These are phyloP conservation scores for Laspeyria flexula DNA, from an alignment of 2,888 invertebrate species.

Conservation along the genomic window DNA sequence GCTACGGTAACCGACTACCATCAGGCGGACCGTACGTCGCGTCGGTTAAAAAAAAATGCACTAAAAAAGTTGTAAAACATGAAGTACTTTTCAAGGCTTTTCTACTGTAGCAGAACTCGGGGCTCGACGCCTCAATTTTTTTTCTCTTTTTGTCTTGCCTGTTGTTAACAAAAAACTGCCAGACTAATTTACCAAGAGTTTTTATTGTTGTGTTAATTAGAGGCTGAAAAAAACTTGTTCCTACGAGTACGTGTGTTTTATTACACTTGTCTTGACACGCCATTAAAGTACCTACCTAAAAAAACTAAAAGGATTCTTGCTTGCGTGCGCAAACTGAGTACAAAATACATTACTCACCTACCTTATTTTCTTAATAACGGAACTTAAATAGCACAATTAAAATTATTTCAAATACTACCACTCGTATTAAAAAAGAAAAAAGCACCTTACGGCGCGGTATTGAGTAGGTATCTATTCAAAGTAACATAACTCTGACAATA, in stretches of 20 bases:
- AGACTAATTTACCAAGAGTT: slow-evolving; percentile 34
- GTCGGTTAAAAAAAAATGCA: background rate
- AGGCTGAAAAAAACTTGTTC: slow-evolving; percentile 32
- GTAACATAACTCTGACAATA: too few relatives aligned
- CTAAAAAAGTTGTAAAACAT: background rate
- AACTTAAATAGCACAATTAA: too few relatives aligned
- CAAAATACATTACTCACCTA: background rate
- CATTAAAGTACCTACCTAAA: slow-evolving; percentile 20
- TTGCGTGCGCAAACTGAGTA: background rate
- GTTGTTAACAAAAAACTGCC: slow-evolving; percentile 27
- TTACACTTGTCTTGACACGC: slow-evolving; percentile 35
- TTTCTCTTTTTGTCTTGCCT: slow-evolving; percentile 15
- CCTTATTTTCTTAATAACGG: too few relatives aligned
- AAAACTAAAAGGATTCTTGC: background rate
- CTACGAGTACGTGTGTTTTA: slow-evolving; percentile 34
- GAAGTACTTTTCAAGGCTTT: background rate
- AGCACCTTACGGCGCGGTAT: too few relatives aligned
- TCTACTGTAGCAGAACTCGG: background rate
- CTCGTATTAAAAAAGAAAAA: too few relatives aligned
- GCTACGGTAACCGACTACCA: too few relatives aligned
- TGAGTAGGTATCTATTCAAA: too few relatives aligned
- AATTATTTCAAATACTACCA: too few relatives aligned
- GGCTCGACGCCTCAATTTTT: slow-evolving; percentile 9
- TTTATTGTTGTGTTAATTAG: slow-evolving; percentile 45
- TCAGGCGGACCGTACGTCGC: too few relatives aligned